Evolutionary conservation across 2,888 invertebrate species (phyloP), one percentile per base, ranked within the genome.

Genomic region (Alsophila aescularia): DNA sequence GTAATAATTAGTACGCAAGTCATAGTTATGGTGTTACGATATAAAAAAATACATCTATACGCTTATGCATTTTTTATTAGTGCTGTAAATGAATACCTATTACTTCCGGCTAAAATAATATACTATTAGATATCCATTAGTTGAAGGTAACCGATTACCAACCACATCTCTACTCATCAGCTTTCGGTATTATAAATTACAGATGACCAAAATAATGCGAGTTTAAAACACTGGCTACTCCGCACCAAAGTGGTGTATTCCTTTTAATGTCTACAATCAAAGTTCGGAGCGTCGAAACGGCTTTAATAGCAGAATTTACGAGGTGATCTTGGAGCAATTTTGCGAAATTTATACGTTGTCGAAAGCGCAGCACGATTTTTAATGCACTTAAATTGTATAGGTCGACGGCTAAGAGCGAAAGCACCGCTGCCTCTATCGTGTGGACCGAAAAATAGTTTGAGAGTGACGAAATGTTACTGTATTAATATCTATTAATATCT

Each of bases 291-390:
- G 60, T 52, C 57, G 58, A 43, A 51, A 49, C 52, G 39, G 34
- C 43, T 55, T 52, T 69, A 69, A 69, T 69, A 64, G 64, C 58
- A 58, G 58, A 66, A 83, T 83, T 83, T 83, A 83, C 65, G 79
- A 81, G 66, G 73, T 75, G 79, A 73, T 70, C 67, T 54, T 60
- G 63, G 62, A 69, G 70, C 78, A 78, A 83, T 83, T 83, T 81
- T 58, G 80, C 76, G 34, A 77, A 79, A 82, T 83, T 83, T 81
- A 83, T 83, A 73, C 69, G 68, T 69, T 72, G 73, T 70, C 69
- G 75, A 71, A 64, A 66, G 69, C 44, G 44, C 72, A 73, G 72
- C 79, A 75, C 67, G 73, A 60, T 74, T 76, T 81, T 75, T 75
- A 74, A 77, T 75, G 70, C 50, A 53, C 43, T 52, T 63, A 67